Percentiles rank a stretch among this genome's conserved stretches.
Conservation (phyloP, 2,797 vertebrate genomes). For the Tiaroga cobitis region DNA sequence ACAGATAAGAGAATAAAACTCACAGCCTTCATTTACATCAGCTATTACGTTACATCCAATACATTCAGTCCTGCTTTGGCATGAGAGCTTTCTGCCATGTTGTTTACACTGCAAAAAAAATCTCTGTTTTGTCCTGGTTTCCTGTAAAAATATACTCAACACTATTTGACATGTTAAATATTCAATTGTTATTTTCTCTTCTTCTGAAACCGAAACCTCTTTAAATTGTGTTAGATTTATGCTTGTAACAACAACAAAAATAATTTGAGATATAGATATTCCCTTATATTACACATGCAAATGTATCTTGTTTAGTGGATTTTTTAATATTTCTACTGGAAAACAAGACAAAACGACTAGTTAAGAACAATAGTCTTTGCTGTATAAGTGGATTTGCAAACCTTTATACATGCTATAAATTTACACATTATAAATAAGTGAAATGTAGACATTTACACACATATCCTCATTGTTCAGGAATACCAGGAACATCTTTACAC, state of each 20-base stretch:
- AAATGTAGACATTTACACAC: slow-evolving; percentile 36
- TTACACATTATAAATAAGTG: slow-evolving; percentile 34
- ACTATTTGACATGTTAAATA: background rate
- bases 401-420: slow-evolving; percentile 37
- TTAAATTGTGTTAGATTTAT: background rate
- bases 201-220: background rate
- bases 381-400: slow-evolving; percentile 28
- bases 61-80: slow-evolving; percentile 52
- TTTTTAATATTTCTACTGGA: background rate
- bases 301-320: background rate
- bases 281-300: background rate
- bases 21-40: slow-evolving; percentile 27
- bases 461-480: slow-evolving; percentile 14
- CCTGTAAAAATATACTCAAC: background rate
- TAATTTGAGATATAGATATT: background rate
- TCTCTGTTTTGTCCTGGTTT: background rate
- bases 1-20: slow-evolving; percentile 43
- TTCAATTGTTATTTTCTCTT: background rate
- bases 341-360: slow-evolving; percentile 16
- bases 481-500: slow-evolving; percentile 24
- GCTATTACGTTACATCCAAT: slow-evolving; percentile 29
- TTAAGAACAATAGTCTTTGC: background rate
- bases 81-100: slow-evolving; percentile 26
- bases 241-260: background rate
- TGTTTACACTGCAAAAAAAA: background rate